phyloP scores from a whole-genome alignment of 2,888 invertebrate genomes.

The Lasiommata megera region DNA sequence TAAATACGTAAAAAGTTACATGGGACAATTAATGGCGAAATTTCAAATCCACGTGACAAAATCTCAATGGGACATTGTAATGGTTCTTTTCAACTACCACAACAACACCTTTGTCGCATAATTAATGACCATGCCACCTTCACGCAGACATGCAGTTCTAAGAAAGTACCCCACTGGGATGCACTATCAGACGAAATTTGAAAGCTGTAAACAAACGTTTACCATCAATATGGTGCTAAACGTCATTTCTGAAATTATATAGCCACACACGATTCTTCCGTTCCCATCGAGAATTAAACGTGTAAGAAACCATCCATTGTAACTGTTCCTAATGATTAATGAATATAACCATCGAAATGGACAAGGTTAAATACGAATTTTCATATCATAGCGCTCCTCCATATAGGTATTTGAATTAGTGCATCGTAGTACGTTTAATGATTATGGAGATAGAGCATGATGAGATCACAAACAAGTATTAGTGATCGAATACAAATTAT shows the following conservation, averaged over 20 bases:
- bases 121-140: constrained; percentile 61
- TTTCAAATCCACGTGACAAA: constrained; percentile 19
- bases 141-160: constrained; percentile 44
- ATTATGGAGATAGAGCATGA: too few species aligned
- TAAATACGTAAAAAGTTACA: too few species aligned
- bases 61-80: constrained; percentile 26
- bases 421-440: too few species aligned
- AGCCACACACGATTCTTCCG: constrained; percentile 34
- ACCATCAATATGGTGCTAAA: constrained; percentile 28
- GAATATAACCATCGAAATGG: too few species aligned
- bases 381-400: too few species aligned
- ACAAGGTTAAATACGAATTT: too few species aligned
- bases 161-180: constrained; percentile 61
- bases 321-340: too few species aligned
- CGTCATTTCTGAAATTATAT: neutral
- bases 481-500: too few species aligned
- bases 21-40: constrained; percentile 16
- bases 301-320: too few species aligned
- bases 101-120: constrained; percentile 51
- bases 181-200: constrained; percentile 51
- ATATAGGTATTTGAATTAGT: too few species aligned
- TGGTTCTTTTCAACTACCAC: constrained; percentile 51
- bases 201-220: constrained; percentile 50
- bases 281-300: neutral
- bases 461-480: too few species aligned